A percentile compares a stretch with the other conserved stretches of the same genome.
These are phyloP conservation scores for Otolemur crassicaudatus DNA, from an alignment of 2,797 vertebrate genomes.

Conservation along the genomic window DNA sequence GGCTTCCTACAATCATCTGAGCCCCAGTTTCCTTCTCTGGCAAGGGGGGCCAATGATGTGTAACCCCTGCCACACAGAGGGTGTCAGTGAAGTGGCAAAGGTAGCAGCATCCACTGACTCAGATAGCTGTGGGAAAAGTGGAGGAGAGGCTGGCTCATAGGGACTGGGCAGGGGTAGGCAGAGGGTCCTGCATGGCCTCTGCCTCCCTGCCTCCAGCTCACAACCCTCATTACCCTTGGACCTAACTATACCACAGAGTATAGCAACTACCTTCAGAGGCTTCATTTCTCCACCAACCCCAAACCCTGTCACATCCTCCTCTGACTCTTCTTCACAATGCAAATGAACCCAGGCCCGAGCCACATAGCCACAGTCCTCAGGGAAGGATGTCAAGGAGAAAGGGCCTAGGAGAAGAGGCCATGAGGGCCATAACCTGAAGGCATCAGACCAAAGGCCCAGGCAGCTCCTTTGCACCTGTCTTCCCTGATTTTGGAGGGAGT, in stretches of 20 bases:
- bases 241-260: background rate
- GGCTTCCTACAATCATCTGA: background rate
- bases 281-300: background rate
- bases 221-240: background rate
- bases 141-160: too few species aligned
- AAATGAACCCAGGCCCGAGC: too few species aligned
- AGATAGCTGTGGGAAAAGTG: fast-evolving
- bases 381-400: background rate
- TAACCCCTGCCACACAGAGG: too few species aligned
- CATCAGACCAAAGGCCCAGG: background rate
- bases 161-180: fast-evolving
- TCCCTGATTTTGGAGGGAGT: slow-evolving; percentile 71
- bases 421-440: background rate
- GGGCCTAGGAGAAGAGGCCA: background rate
- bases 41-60: fast-evolving
- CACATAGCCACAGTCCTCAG: fast-evolving
- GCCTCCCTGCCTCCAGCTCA: background rate
- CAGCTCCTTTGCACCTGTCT: background rate
- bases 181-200: background rate
- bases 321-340: background rate
- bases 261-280: fast-evolving
- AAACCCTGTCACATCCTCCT: too few species aligned
- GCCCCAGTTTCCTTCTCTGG: background rate
- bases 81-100: background rate
- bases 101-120: too few species aligned